Percentiles rank a stretch among this genome's conserved stretches.
Conservation (phyloP, 2,888 invertebrate species). For the Drosophila setosimentum region DNA sequence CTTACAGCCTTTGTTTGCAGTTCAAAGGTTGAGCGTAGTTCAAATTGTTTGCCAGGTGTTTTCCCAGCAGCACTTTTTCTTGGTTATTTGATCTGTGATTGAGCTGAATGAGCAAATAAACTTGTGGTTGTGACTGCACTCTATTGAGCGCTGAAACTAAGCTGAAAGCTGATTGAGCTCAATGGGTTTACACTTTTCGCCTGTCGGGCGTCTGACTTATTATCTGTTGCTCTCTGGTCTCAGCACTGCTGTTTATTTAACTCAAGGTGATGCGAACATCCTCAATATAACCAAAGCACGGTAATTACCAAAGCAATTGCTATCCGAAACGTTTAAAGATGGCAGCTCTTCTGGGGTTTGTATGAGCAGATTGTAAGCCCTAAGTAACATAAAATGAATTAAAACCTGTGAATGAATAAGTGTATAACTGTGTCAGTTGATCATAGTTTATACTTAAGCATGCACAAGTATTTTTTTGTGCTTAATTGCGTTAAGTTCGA, state of each 20-base stretch:
- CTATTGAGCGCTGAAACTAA: slow-evolving; percentile 45
- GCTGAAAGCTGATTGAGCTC: slow-evolving; percentile 52
- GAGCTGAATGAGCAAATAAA: slow-evolving; percentile 76
- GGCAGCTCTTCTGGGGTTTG: neutral
- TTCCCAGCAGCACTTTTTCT: slow-evolving; percentile 60
- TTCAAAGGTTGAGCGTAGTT: slow-evolving; percentile 60
- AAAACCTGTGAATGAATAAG: too few species aligned
- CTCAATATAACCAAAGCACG: neutral
- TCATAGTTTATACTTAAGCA: neutral
- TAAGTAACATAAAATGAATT: too few species aligned
- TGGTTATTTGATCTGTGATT: slow-evolving; percentile 76
- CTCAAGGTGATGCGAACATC: slow-evolving; percentile 4
- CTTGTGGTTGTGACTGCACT: slow-evolving; percentile 50
- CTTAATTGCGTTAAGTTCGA: neutral
- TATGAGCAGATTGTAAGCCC: too few species aligned
- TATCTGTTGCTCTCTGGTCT: slow-evolving; percentile 44
- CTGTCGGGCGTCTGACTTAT: slow-evolving; percentile 31
- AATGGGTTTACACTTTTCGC: slow-evolving; percentile 33
- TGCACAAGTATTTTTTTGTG: neutral
- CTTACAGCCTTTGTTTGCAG: slow-evolving; percentile 46
- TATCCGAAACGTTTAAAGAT: neutral
- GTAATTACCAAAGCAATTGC: slow-evolving; percentile 14
- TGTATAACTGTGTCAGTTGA: neutral
- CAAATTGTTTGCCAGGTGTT: slow-evolving; percentile 78
- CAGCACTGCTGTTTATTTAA: slow-evolving; percentile 3